Conservation (phyloP, 2,113 vertebrate genomes). For the Kryptolebias marmoratus region DNA sequence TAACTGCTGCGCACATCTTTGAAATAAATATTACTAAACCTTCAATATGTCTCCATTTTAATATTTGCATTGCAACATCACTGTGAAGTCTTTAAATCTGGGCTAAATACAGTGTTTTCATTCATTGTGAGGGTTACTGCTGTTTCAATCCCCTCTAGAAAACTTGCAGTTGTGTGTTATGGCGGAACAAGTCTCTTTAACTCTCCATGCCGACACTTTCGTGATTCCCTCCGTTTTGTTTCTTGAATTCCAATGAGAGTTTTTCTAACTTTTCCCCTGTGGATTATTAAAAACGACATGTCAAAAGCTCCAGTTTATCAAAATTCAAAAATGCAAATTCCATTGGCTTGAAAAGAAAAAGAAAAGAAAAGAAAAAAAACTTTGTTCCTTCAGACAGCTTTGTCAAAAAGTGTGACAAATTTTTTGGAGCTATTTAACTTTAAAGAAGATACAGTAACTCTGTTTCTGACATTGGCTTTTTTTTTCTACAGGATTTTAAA, state of each 20-base stretch:
- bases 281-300: neutral
- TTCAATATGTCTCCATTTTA: too few relatives aligned
- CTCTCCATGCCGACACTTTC: neutral
- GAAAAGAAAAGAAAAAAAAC: neutral
- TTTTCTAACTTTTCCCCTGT: neutral
- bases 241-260: neutral
- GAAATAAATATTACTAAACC: too few relatives aligned
- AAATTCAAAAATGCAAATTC: constrained; percentile 1
- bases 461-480: constrained; percentile 10
- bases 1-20: too few relatives aligned
- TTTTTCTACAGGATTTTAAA: constrained; percentile 26
- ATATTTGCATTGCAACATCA: too few relatives aligned
- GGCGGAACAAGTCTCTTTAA: neutral
- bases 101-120: neutral
- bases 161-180: neutral
- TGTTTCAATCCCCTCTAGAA: neutral
- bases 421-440: neutral
- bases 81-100: too few relatives aligned
- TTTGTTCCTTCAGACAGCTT: neutral
- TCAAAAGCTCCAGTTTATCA: constrained; percentile 5
- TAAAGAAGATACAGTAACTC: neutral
- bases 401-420: constrained; percentile 4
- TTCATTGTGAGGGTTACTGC: neutral
- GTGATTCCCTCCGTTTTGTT: neutral
- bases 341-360: neutral